Conservation (phyloP, 1,140 invertebrate species). For the Drosophila sp. region DNA sequence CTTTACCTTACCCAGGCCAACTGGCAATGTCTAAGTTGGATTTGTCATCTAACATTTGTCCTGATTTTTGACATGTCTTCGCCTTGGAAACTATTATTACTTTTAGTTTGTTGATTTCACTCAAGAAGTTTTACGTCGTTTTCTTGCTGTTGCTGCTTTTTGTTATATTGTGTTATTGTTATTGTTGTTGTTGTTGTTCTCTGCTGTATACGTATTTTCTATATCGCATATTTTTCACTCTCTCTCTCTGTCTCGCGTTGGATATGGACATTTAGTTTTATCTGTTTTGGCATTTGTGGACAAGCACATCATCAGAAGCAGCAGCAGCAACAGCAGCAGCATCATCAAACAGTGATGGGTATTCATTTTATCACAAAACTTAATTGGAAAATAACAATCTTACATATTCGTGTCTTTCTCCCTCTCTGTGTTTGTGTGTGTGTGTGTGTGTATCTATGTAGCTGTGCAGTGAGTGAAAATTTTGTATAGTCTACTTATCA, state of each 20-base stretch:
- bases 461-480: background rate
- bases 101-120: conserved; percentile 66
- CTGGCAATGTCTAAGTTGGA: conserved; percentile 37
- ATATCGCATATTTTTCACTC: background rate
- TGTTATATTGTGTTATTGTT: conserved; percentile 11
- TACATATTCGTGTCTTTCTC: too few relatives aligned
- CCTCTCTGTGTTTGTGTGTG: conserved; percentile 8
- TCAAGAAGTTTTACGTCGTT: conserved; percentile 31
- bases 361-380: conserved; percentile 37
- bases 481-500: conserved; percentile 30
- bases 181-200: conserved; percentile 12
- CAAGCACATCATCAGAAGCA: conserved; percentile 3
- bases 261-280: conserved; percentile 25
- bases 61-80: conserved; percentile 26
- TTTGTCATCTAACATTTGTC: conserved; percentile 53
- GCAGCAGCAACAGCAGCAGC: conserved; percentile 28
- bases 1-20: conserved; percentile 42
- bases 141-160: conserved; percentile 8
- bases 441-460: conserved; percentile 9
- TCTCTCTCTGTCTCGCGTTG: background rate
- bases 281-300: conserved; percentile 22
- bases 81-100: conserved; percentile 69
- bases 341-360: conserved; percentile 40
- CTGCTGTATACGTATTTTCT: background rate
- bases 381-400: too few relatives aligned